Percentiles rank a stretch among this genome's conserved stretches.
Conservation (phyloP, 2,797 vertebrate genomes). For the Onychomys torridus region DNA sequence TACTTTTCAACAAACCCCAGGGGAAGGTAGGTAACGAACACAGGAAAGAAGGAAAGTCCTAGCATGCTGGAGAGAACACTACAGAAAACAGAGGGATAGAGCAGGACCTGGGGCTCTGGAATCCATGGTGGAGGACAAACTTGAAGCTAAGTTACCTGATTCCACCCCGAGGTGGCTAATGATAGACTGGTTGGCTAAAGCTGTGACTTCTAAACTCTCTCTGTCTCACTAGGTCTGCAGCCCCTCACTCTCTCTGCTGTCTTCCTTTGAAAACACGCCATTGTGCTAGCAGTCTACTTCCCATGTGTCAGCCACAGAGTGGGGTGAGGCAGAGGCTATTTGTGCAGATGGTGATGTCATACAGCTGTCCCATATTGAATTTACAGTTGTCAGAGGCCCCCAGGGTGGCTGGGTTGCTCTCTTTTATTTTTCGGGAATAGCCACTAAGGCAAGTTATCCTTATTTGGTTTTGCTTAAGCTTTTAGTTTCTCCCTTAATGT, state of each 20-base stretch:
- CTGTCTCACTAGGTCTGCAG: neutral
- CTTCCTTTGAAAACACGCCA: neutral
- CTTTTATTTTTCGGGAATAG: conserved; percentile 12
- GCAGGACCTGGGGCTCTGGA: neutral
- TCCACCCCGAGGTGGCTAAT: neutral
- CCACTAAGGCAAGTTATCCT: conserved; percentile 16
- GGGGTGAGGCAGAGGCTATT: neutral
- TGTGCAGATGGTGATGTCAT: neutral
- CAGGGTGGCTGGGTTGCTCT: neutral
- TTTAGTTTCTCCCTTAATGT: neutral
- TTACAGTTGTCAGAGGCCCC: neutral
- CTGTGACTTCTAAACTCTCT: neutral
- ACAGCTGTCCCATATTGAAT: neutral
- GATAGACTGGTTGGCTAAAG: neutral
- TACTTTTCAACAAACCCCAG: neutral
- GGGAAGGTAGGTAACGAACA: neutral
- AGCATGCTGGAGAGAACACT: neutral
- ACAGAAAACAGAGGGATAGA: neutral
- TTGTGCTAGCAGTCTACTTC: neutral
- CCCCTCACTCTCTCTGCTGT: neutral
- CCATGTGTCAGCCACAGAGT: neutral
- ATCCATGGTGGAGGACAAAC: neutral
- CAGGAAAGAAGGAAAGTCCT: neutral
- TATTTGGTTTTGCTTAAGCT: neutral
- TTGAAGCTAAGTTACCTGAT: neutral